phyloP scores from a whole-genome alignment of 2,113 vertebrate species.

The Steatornis caripensis region DNA sequence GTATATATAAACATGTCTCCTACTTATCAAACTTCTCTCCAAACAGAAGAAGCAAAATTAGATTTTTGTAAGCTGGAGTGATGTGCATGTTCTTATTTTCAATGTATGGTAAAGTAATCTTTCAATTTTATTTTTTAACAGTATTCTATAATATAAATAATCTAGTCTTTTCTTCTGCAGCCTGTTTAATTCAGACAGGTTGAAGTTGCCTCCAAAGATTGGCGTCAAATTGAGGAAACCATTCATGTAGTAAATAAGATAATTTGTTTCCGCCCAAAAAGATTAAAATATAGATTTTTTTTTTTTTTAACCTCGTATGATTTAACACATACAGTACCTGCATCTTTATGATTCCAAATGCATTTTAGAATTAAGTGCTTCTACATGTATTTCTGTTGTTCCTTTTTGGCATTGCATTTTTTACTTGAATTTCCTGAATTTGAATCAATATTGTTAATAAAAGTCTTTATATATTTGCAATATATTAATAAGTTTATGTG shows the following conservation, averaged over 20 bases:
- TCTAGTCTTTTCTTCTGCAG: conserved; percentile 73
- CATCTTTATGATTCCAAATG: conserved; percentile 5
- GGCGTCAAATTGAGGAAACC: conserved; percentile 88
- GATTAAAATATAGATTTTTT: conserved; percentile 79
- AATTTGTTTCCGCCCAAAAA: conserved; percentile 80
- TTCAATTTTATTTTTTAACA: conserved; percentile 64
- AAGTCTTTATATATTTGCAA: background rate
- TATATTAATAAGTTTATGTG: background rate
- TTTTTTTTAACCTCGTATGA: conserved; percentile 23
- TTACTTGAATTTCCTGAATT: background rate
- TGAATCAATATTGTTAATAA: background rate
- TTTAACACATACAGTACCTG: conserved; percentile 67
- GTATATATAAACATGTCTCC: background rate
- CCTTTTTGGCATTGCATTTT: background rate
- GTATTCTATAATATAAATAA: conserved; percentile 74
- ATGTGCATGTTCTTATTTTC: conserved; percentile 68
- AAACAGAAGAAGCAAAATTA: conserved; percentile 70
- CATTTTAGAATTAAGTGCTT: conserved; percentile 39
- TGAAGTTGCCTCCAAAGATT: conserved; percentile 81
- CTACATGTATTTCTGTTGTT: background rate
- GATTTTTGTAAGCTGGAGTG: conserved; percentile 65
- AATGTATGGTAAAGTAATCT: conserved; percentile 47
- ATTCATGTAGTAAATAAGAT: conserved; percentile 88
- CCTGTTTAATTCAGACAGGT: conserved; percentile 79
- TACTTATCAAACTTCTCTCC: conserved; percentile 21